Evolutionary conservation across 2,888 invertebrate genomes (phyloP), one percentile per base, ranked within the genome.

Genomic region (Bombylius discolor): DNA sequence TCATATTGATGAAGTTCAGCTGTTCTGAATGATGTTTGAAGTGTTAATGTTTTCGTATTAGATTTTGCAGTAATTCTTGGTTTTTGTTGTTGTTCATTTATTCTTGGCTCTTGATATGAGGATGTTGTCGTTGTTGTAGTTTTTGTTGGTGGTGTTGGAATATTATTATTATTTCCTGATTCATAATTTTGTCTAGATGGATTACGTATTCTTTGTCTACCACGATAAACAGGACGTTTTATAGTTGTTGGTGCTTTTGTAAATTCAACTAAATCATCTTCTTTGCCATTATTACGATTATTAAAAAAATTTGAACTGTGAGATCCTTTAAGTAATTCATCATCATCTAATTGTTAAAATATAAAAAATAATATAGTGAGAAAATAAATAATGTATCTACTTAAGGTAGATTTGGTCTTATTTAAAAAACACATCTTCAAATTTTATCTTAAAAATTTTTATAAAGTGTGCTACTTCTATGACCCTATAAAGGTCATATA

Each of bases 291-390:
- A 66, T 81, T 80, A 51, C 78, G 75, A 66, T 80, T 81, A 63
- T 84, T 83, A 72, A 84, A 87, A 76, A 86, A 87, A 71, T 87
- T 85, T 2, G 86, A 85, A 57, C 85, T 85, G 68, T 85, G 85
- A 33, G 85, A 84, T 48, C 82, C 81, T 63, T 82, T 81, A 57
- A 85, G 81, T 57, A 80, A 77, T 64, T 85, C 85, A 56, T 81
- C 79, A 68, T 74, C 59, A 67, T 74, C 68, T 70, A 72, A 5
- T 23, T 23, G 23, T 23, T 23, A 23, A 23, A 53, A 53, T 39
- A 67, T 31, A 63, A 63, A 51, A 62, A 65, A 48, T 72, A 61
- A 64, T 71, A 71, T 34, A 7, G 44, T 11, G 36, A 31, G 31
- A 3, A 7, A 12, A 2, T 23, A 46, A 9, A 39, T 9, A 39